These are phyloP conservation scores for Mus minutoides DNA, from an alignment of 2,797 vertebrate genomes.

Conservation along the genomic window DNA sequence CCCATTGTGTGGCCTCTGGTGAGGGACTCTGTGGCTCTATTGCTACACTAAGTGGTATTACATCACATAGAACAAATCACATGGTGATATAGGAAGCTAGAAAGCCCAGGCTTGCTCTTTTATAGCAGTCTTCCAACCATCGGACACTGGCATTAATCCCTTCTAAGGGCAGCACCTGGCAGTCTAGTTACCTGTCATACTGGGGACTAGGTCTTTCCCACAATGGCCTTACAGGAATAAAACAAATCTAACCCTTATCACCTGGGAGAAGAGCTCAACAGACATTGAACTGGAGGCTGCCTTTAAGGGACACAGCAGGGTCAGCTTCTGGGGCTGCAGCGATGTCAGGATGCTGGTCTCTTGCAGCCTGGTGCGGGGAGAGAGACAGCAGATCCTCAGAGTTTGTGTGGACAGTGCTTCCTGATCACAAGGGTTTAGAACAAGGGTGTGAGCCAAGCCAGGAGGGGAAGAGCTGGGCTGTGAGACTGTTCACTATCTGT, in stretches of 20 bases:
- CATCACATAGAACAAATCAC: background rate
- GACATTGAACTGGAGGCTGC: background rate
- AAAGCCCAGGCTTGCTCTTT: background rate
- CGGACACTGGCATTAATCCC: background rate
- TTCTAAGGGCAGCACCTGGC: background rate
- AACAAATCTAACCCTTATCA: background rate
- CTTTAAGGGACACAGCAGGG: background rate
- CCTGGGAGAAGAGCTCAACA: background rate
- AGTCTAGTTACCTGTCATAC: background rate
- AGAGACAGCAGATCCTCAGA: background rate
- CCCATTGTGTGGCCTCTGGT: background rate
- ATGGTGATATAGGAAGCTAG: background rate
- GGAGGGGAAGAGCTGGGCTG: background rate
- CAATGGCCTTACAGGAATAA: background rate
- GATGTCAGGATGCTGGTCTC: background rate
- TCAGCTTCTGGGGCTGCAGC: background rate
- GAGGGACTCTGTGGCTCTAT: background rate
- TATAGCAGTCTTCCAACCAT: background rate
- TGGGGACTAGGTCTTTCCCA: no score
- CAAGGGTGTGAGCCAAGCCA: no score
- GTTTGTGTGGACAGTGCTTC: background rate
- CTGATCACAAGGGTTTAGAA: background rate
- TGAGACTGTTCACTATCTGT: background rate
- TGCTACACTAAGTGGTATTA: background rate
- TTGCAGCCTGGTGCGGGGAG: background rate